Base-by-base conservation (phyloP, 2,888 invertebrate genomes). In the Phania funesta region DNA sequence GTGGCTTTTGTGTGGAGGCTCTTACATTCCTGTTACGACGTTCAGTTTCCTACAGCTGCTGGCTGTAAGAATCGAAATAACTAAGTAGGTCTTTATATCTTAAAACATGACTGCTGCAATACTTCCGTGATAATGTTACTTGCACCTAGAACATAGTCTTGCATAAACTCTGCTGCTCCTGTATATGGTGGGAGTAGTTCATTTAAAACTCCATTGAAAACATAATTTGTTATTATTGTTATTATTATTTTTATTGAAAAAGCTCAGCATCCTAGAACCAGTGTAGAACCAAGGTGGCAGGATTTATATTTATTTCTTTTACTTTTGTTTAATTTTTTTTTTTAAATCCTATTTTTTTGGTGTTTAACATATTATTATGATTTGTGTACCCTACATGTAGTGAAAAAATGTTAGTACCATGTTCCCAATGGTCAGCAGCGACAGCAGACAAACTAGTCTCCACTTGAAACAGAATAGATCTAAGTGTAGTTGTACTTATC, bases 41-140 rank as follows among this genome's bases (percentile, higher is more conserved):
- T 60, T 81, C 62, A 81, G 77, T 77, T 73, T 65, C 67, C 35
- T 73, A 54, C 77, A 83, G 78, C 67, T 70, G 71, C 83, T 68
- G 75, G 75, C 44, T 44, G 71, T 71, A 38, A 75, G 54, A 80
- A 52, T 56, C 46, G 54, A 71, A 76, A 67, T 70, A 67, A n/a
- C n/a, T n/a, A n/a, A 80, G 68, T 68, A 73, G 38, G 20, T 56
- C 64, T 67, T 73, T 62, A 62, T 73, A 67, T 71, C 60, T 60
- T 54, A 22, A 13, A 70, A 24, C 22, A 70, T 22, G 64, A 48
- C 52, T 76, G 67, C 54, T 68, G 70, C 70, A 64, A 54, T 46
- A 67, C 52, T 71, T 38, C 2, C n/a, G 18, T 58, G 32, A 44
- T 20, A 32, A 26, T 38, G 5, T 18, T 60, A 41, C 52, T 62